Conservation (phyloP, 2,888 invertebrate species). For the Perdita meconis region DNA sequence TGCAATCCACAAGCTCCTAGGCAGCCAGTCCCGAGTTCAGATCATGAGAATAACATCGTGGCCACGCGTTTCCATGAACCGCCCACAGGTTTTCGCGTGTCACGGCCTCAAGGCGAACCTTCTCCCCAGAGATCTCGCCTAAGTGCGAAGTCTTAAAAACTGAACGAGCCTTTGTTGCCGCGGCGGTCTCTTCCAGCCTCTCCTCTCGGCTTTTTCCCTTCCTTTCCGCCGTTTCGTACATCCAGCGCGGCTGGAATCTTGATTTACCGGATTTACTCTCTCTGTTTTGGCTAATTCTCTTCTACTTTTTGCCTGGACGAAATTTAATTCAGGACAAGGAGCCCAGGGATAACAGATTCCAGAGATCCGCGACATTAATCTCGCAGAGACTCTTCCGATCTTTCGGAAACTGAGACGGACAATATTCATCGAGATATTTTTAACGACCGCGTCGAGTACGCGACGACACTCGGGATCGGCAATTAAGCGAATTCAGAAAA, state of each 20-base stretch:
- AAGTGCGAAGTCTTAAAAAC: constrained; percentile 50
- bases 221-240: background rate
- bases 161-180: constrained; percentile 27
- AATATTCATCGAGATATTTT: no score
- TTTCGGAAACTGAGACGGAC: no score
- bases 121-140: constrained; percentile 8
- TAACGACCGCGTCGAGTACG: no score
- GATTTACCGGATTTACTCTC: constrained; percentile 34
- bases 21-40: no score
- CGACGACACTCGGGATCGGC: constrained; percentile 18
- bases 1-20: no score
- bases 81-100: constrained; percentile 29
- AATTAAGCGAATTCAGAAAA: constrained; percentile 42
- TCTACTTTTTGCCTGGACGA: background rate
- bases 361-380: no score
- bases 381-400: background rate
- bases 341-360: constrained; percentile 7
- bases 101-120: constrained; percentile 1
- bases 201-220: constrained; percentile 9
- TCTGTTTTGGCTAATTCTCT: constrained; percentile 5
- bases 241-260: constrained; percentile 33
- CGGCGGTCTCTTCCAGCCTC: background rate
- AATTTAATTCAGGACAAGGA: background rate
- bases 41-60: no score
- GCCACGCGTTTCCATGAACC: constrained; percentile 15